Evolutionary conservation across 2,888 invertebrate species (phyloP), one percentile per base, ranked within the genome.

Genomic region (Ophion obscuratus): DNA sequence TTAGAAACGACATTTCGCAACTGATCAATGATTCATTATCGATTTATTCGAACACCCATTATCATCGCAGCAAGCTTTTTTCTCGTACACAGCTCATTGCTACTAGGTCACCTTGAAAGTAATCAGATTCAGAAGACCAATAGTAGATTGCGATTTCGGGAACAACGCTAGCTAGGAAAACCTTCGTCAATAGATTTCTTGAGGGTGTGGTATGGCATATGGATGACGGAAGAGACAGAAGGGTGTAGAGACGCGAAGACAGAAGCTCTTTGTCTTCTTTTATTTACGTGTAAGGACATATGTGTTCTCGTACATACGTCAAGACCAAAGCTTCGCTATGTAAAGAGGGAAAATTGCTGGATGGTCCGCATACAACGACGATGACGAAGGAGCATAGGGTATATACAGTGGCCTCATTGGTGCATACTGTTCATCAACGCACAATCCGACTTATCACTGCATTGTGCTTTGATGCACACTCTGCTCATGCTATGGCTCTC

Each of bases 391-490:
- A 53, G 17, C 53, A 31, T 31, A 31, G 31, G 4, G 31, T 9
- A 17, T 17, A 17, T 53, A 53, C 53, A 53, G 53, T 53, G 53
- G 53, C 53, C 53, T 53, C 53, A 53, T 53, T 53, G 53, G 17
- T 53, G 53, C 53, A 53, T 17, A 53, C 53, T 53, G 53, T 57
- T 31, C 57, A 17, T 36, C 17, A 57, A 57, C 57, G 71, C 27
- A 71, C 57, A 71, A 57, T 57, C n/a, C 57, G 57, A 71, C 70
- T 71, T 71, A 71, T 71, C 70, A 53, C 71, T 71, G 36, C 31
- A 71, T 71, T 57, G 57, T 71, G 53, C 31, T 31, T 71, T 31
- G 71, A 57, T 57, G 57, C 71, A 53, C n/a, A 59, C 59, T 59
- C 10, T 40, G 40, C 59, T 73, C 59, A 59, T 24, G 57, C 20